These are phyloP conservation scores for Orthosia incerta DNA, from an alignment of 2,888 invertebrate genomes.

Conservation along the genomic window DNA sequence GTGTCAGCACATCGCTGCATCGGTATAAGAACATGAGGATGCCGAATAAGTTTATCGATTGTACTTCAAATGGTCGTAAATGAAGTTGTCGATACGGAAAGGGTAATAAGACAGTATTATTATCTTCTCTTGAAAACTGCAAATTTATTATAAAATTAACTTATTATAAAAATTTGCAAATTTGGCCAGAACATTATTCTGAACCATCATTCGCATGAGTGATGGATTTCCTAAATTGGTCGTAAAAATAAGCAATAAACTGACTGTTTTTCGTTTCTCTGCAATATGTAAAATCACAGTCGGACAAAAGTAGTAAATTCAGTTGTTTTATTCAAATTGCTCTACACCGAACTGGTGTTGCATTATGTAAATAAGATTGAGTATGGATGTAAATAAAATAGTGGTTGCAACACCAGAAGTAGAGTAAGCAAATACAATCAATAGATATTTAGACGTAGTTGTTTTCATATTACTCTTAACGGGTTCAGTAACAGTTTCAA, in stretches of 20 bases:
- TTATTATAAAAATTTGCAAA: background rate
- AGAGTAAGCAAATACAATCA: constrained; percentile 39
- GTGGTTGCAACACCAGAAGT: constrained; percentile 23
- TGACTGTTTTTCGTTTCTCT: background rate
- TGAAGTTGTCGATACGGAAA: background rate
- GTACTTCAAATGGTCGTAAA: background rate
- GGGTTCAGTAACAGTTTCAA: constrained; percentile 43
- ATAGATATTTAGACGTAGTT: constrained; percentile 16
- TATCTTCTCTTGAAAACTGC: background rate
- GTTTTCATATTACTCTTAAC: constrained; percentile 37
- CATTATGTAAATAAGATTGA: constrained; percentile 27
- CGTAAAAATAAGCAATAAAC: background rate
- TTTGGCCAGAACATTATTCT: background rate
- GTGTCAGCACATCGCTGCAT: too few relatives aligned
- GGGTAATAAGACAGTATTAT: background rate
- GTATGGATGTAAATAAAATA: constrained; percentile 28
- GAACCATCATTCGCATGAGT: background rate
- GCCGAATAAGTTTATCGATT: background rate
- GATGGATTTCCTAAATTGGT: background rate
- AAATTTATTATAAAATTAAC: too few relatives aligned
- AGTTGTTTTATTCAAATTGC: constrained; percentile 18
- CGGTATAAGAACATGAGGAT: background rate
- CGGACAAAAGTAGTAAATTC: background rate
- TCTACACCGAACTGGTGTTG: constrained; percentile 15
- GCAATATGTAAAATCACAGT: background rate